A percentile compares a stretch with the other conserved stretches of the same genome.
These are phyloP conservation scores for Phrynocephalus guinanensis DNA, from an alignment of 2,797 vertebrate genomes.

Conservation along the genomic window DNA sequence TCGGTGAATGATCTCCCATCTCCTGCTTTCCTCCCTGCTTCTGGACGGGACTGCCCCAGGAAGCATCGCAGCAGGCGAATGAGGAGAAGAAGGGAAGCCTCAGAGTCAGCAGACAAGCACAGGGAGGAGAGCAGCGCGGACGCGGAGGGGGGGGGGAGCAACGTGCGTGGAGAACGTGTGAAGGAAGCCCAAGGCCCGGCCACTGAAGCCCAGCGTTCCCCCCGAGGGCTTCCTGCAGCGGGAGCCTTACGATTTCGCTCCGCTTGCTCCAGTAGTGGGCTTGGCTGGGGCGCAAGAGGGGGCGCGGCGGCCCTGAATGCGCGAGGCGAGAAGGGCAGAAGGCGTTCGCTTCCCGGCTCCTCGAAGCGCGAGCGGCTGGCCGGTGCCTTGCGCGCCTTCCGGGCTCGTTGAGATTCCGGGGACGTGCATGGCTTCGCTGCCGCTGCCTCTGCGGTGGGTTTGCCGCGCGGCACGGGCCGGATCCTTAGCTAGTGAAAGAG, in stretches of 20 bases:
- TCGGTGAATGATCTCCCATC: too few species aligned
- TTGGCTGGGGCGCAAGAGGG: not conserved
- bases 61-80: not conserved
- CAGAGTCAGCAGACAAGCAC: not conserved
- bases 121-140: not conserved
- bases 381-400: constrained; percentile 1
- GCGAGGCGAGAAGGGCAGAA: too few species aligned
- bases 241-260: too few species aligned
- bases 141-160: not conserved
- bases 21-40: too few species aligned
- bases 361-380: not conserved
- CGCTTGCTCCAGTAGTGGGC: not conserved
- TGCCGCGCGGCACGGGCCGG: not conserved
- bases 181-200: not conserved
- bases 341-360: not conserved
- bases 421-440: constrained; percentile 10
- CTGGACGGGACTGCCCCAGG: too few species aligned
- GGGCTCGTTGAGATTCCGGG: constrained; percentile 24
- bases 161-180: too few species aligned
- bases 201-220: not conserved
- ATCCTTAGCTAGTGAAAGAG: not conserved
- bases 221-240: not conserved
- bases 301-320: too few species aligned
- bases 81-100: not conserved
- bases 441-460: not conserved